Conservation (phyloP, 2,797 vertebrate genomes). For the Peromyscus aztecus region DNA sequence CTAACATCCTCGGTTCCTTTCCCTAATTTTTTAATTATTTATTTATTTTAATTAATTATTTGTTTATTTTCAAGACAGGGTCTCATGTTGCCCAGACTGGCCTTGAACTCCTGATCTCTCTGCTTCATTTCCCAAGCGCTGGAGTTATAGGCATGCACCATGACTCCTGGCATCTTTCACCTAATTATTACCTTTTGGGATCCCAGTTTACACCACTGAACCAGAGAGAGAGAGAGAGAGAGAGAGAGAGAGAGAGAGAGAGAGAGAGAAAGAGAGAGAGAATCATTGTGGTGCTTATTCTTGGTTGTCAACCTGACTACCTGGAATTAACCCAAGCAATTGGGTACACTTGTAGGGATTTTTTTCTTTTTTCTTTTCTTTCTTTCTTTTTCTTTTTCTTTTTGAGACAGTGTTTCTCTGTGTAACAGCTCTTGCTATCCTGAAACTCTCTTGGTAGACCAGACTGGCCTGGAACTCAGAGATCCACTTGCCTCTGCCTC, state of each 20-base stretch:
- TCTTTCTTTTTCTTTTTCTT: not conserved
- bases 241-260: not conserved
- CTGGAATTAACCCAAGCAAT: not conserved
- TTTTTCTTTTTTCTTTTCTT: not conserved
- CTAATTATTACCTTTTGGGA: constrained; percentile 43
- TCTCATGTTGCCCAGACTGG: not conserved
- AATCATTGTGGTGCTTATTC: not conserved
- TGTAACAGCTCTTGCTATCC: not conserved
- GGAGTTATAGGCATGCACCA: not conserved
- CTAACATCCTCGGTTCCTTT: not conserved
- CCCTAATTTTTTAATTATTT: not conserved
- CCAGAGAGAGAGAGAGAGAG: not conserved
- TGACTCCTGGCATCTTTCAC: not conserved
- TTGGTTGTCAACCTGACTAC: not conserved
- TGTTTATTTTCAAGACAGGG: not conserved
- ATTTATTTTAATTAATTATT: not conserved
- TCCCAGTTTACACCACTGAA: constrained; percentile 17
- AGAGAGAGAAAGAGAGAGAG: not conserved
- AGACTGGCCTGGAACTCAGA: not conserved
- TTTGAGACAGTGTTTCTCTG: not conserved
- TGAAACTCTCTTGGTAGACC: not conserved
- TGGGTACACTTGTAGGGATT: not conserved
- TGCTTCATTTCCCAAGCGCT: not conserved
- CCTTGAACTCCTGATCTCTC: not conserved
- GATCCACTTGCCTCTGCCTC: not conserved